Base-by-base conservation (phyloP, 2,113 vertebrate species). In the Pluvianellus socialis region DNA sequence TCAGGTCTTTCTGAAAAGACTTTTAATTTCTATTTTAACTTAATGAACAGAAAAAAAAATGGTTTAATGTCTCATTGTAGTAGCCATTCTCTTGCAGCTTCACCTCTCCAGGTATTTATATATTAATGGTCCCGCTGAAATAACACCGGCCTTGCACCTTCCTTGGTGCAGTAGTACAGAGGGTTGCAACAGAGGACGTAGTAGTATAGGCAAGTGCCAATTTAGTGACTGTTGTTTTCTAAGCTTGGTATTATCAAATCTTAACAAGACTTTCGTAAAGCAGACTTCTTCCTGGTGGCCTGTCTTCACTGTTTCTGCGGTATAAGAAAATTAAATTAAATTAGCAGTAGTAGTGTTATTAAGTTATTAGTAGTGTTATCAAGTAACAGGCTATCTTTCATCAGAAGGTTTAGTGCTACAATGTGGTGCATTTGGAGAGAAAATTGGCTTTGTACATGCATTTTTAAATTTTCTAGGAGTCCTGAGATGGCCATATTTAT, bases 331-430 rank as follows among this genome's bases (percentile, higher is more conserved):
- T 40, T 18, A 49, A 82, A 66, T 81, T 3, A 71, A 56, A 74
- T 56, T 26, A 42, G 47, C 45, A 35, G 10, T 17, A n/a, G n/a
- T 86, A 28, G 30, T n/a, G 38, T 38, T 38, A 38, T 38, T 38
- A 38, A 38, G 38, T 38, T 38, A 38, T 38, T 38, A 38, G 38
- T 38, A 38, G 38, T 65, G 0, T 56, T 59, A 35, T n/a, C 35
- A 58, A 72, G 20, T 33, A 24, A 52, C 26, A n/a, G 4, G 4
- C 55, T 66, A 9, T 38, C 24, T 79, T 74, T 86, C 32, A n/a
- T 53, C 12, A 32, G 23, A 26, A 45, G 4, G 2, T 28, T 45
- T 56, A 53, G 6, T 82, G 40, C 6, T 82, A 5, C 0, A 0
- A 16, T 18, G 6, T 24, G 47, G 7, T 33, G 32, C 10, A 40